phyloP scores from a whole-genome alignment of 2,113 vertebrate species.

The Apaloderma vittatum region DNA sequence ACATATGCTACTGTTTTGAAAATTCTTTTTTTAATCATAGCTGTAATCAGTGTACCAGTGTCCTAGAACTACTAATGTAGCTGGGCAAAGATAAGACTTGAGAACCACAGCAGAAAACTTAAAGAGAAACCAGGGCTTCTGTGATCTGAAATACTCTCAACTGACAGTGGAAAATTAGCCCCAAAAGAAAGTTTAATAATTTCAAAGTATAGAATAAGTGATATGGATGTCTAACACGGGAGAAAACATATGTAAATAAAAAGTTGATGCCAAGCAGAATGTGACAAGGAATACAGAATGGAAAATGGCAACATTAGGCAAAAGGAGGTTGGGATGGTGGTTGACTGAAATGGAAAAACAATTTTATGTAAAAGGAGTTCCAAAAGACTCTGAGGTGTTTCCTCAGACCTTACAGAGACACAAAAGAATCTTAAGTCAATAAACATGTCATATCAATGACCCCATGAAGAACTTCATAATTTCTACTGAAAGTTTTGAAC shows the following conservation, averaged over 20 bases:
- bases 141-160: background rate
- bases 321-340: background rate
- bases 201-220: background rate
- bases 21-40: background rate
- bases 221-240: background rate
- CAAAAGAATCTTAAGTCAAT: background rate
- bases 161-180: background rate
- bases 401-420: background rate
- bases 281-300: background rate
- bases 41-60: background rate
- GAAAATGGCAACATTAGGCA: background rate
- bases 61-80: background rate
- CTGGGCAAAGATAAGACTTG: background rate
- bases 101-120: background rate
- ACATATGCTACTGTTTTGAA: background rate
- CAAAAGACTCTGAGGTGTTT: background rate
- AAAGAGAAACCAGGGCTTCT: background rate
- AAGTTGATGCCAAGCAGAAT: background rate
- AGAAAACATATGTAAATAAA: background rate
- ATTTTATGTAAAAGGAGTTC: background rate
- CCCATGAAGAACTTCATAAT: background rate
- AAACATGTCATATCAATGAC: background rate
- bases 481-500: background rate
- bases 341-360: background rate
- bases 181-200: background rate